Base-by-base conservation (phyloP, 2,888 invertebrate species). In the Beris chalybata region DNA sequence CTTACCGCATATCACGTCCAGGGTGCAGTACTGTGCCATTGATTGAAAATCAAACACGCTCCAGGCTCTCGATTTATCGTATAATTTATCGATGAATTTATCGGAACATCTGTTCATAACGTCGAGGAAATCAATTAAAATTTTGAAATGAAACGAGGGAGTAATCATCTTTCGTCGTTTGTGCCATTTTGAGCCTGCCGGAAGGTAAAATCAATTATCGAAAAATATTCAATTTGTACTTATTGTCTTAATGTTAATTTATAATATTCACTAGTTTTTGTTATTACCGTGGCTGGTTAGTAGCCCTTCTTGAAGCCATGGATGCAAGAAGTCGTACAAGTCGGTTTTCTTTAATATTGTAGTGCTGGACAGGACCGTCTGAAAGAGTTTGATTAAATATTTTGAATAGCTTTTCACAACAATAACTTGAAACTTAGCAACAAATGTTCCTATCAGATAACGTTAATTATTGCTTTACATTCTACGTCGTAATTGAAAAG, bases 101-200 rank as follows among this genome's bases (percentile, higher is more conserved):
- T 76, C 74, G 0, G 83, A 78, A 70, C 86, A 85, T 6, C 77
- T 74, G 43, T 79, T 78, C 78, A 85, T 83, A 0, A 79, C 76
- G 5, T 78, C 77, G 3, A 81, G 75, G 70, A 83, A 85, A 6
- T 82, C 79, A 66, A 83, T 81, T 5, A 85, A 74, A 12, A 84
- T 81, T 68, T 81, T 81, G 68, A 83, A 82, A 71, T 85, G 85
- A 72, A 85, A 85, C 1, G 84, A 78, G 0, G 84, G 83, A 0
- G 83, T 84, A 30, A 85, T 83, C 72, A 85, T 77, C 74, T 83
- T 84, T 38, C 85, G 78, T 70, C 82, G 82, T 13, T 79, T 79
- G 50, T 78, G 76, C 85, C 85, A 85, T 71, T 82, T 81, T 32
- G 75, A 72, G 15, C 81, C 82, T 80, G 64, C 30, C 64, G 50